These are phyloP conservation scores for Pocillopora meandrina DNA, from an alignment of 92 coral and sea anemone species.

Conservation along the genomic window DNA sequence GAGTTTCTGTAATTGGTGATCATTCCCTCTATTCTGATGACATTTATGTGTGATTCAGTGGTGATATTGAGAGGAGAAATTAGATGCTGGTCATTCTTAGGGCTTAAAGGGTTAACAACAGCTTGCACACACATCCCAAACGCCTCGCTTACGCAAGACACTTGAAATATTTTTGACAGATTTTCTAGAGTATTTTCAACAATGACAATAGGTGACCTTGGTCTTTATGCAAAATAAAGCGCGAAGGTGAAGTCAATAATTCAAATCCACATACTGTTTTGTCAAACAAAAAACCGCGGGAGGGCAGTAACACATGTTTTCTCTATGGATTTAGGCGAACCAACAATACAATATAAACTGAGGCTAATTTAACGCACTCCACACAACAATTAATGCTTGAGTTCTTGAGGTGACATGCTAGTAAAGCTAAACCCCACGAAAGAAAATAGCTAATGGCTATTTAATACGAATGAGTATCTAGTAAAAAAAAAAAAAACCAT, in stretches of 20 bases:
- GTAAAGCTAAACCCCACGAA: too few species aligned
- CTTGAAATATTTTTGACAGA: not conserved
- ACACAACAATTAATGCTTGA: not conserved
- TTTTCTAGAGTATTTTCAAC: not conserved
- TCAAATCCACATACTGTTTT: not conserved
- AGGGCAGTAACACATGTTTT: not conserved
- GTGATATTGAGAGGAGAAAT: too few species aligned
- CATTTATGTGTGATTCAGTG: too few species aligned
- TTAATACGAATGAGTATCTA: too few species aligned
- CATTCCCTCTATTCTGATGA: too few species aligned
- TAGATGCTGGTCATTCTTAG: too few species aligned
- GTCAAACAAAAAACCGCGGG: not conserved
- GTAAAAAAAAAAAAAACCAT: not conserved
- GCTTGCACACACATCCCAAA: not conserved
- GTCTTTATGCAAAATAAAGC: not conserved
- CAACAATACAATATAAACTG: not conserved
- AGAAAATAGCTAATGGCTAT: too few species aligned
- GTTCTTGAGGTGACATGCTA: not conserved
- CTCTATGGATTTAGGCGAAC: not conserved
- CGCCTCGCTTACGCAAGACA: not conserved
- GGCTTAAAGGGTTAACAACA: too few species aligned
- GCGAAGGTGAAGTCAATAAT: constrained; percentile 5
- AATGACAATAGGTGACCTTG: constrained; percentile 12
- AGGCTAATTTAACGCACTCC: not conserved
- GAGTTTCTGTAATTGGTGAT: too few species aligned